Base-by-base conservation (phyloP, 2,888 invertebrate species). In the Coremacera marginata region DNA sequence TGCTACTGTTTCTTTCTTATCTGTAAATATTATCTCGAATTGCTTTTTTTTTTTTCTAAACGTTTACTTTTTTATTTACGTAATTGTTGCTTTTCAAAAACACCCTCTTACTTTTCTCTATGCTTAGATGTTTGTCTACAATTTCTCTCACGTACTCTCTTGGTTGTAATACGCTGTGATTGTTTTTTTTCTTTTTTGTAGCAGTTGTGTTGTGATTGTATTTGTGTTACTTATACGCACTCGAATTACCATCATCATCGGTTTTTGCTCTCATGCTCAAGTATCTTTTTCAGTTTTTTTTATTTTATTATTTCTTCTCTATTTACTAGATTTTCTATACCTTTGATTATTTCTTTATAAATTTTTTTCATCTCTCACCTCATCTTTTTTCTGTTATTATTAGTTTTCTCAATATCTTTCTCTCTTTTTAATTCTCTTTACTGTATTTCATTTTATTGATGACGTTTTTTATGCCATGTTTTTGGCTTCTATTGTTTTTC, bases 11-110 rank as follows among this genome's bases (percentile, higher is more conserved):
- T 60, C 27, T 8, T 1, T 22, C 57, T 25, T 60, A 25, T 22
- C 57, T 60, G 22, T 60, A 27, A 60, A n/a, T 70, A n/a, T 16
- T 57, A 22, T 49, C 51, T 71, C 57, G 14, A 5, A 34, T 37
- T 71, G n/a, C n/a, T 55, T 8, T 14, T n/a, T 55, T 8, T 14
- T n/a, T 31, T 55, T 37, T 67, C 44, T 78, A 79, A 79, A 79
- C 78, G 81, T 80, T 81, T 80, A 81, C 80, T 76, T 80, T 60
- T 60, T 25, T 60, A 60, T 19, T 80, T 80, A 81, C 76, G 78
- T 79, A 80, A 80, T 75, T 75, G 67, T 75, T 49, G 57, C 44
- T 75, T 49, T 75, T 51, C 11, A 16, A 44, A 55, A n/a, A n/a
- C n/a, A 19, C 57, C 8, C 62, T 5, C 68, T 73, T 5, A 60